These are phyloP conservation scores for Molorchus minor DNA, from an alignment of 2,888 invertebrate species.

Conservation along the genomic window DNA sequence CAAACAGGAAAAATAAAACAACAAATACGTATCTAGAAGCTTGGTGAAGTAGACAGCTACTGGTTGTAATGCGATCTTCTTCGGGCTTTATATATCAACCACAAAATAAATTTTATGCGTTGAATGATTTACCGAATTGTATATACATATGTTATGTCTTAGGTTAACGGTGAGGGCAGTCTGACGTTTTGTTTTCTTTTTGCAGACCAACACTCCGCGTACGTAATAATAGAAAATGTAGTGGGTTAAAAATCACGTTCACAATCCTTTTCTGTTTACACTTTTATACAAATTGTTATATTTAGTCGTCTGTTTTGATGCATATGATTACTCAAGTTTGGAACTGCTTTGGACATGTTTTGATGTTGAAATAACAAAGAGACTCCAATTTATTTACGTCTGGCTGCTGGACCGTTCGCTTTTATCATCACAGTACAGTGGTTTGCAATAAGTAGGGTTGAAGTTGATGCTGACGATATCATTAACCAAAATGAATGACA, in stretches of 20 bases:
- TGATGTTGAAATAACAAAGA: slow-evolving; percentile 11
- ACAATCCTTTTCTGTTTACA: slow-evolving; percentile 32
- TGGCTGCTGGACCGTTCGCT: not conserved
- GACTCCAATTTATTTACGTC: slow-evolving; percentile 3
- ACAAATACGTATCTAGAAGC: slow-evolving; percentile 20
- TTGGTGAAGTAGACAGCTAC: slow-evolving; percentile 35
- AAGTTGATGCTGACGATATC: no score
- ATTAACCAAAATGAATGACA: no score
- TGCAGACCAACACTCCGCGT: slow-evolving; percentile 25
- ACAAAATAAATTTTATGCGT: slow-evolving; percentile 43
- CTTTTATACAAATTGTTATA: slow-evolving; percentile 25
- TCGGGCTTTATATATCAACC: slow-evolving; percentile 43
- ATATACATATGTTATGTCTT: slow-evolving; percentile 35
- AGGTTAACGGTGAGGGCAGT: slow-evolving; percentile 35
- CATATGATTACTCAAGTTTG: slow-evolving; percentile 6
- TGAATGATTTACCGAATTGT: slow-evolving; percentile 36
- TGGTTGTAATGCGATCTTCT: slow-evolving; percentile 39
- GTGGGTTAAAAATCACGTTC: slow-evolving; percentile 29
- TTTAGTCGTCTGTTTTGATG: slow-evolving; percentile 14
- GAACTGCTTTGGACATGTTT: slow-evolving; percentile 4
- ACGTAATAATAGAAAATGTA: slow-evolving; percentile 36
- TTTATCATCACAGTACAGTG: no score
- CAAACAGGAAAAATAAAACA: slow-evolving; percentile 21
- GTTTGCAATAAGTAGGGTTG: no score
- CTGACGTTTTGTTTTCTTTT: slow-evolving; percentile 32